Conservation (phyloP, 2,797 vertebrate species). For the Centroberyx gerrardi region DNA sequence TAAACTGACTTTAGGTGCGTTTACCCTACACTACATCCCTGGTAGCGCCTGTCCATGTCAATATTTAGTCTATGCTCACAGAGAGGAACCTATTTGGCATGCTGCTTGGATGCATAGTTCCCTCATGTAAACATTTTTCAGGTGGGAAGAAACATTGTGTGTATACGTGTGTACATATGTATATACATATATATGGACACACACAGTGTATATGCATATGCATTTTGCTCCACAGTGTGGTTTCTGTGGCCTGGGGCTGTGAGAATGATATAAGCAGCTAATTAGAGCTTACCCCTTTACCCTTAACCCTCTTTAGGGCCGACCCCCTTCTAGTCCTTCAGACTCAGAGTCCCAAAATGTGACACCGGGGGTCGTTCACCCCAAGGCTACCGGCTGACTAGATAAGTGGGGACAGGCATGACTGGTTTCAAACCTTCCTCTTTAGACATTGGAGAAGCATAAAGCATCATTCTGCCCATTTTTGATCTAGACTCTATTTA, state of each 20-base stretch:
- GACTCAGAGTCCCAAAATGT: conserved; percentile 1
- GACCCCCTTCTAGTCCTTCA: conserved; percentile 2
- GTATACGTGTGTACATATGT: not conserved
- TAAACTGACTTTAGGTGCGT: not conserved
- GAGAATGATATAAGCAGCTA: conserved; percentile 1
- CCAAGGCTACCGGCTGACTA: not conserved
- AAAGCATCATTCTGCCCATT: too few relatives aligned
- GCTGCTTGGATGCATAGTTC: conserved; percentile 13
- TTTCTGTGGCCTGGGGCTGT: conserved; percentile 6
- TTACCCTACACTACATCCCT: not conserved
- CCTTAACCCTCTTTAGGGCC: not conserved
- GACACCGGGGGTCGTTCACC: not conserved
- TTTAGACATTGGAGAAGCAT: too few relatives aligned
- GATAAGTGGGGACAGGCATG: not conserved
- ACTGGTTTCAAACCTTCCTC: not conserved
- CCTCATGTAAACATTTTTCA: conserved; percentile 39
- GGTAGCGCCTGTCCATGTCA: conserved; percentile 11
- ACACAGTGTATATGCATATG: conserved; percentile 3
- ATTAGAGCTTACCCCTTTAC: not conserved
- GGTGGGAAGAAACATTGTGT: conserved; percentile 2
- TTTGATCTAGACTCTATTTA: too few relatives aligned
- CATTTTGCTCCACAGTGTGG: not conserved
- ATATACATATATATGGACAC: conserved; percentile 9
- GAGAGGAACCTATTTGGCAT: conserved; percentile 26
- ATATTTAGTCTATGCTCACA: conserved; percentile 56